Percentiles rank a stretch among this genome's conserved stretches.
phyloP scores from a whole-genome alignment of 30 jellyfish, hydroid and myxozoan genomes.

The Chironex yamaguchii region DNA sequence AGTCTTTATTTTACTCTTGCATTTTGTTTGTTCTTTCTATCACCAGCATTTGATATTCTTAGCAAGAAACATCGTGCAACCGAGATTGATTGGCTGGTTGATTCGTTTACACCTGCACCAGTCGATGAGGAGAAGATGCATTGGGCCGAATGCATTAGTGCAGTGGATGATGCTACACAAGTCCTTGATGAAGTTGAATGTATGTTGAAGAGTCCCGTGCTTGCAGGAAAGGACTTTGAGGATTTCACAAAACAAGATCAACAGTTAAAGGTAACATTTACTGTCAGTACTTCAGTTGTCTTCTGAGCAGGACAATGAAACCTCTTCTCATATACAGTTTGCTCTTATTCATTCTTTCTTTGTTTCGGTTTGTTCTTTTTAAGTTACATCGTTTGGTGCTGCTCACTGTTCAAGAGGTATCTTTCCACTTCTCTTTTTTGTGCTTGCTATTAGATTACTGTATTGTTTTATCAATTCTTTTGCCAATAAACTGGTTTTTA shows the following conservation, averaged over 20 bases:
- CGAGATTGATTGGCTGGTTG: conserved; percentile 91
- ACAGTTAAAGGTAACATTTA: conserved; percentile 66
- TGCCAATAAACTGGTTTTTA: too few species aligned
- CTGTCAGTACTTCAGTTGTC: too few species aligned
- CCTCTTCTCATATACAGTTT: too few species aligned
- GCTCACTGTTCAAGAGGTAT: too few species aligned
- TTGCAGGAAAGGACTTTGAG: conserved; percentile 85
- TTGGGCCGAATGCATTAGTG: conserved; percentile 2
- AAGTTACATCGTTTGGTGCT: too few species aligned
- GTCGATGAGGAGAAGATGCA: conserved; percentile 3
- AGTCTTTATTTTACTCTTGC: background rate
- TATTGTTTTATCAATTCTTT: too few species aligned
- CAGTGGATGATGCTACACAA: conserved; percentile 56
- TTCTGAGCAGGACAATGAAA: too few species aligned
- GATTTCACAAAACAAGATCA: conserved; percentile 75
- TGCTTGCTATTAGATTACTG: too few species aligned
- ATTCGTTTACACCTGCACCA: conserved; percentile 34
- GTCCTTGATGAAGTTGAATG: conserved; percentile 33
- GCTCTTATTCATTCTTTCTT: too few species aligned
- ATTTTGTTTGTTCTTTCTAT: conserved; percentile 30
- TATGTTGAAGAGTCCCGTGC: conserved; percentile 41
- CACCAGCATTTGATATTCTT: conserved; percentile 66
- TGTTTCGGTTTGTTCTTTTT: too few species aligned
- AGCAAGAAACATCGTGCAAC: conserved; percentile 64
- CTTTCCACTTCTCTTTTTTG: too few species aligned